These are phyloP conservation scores for Drosophila testacea DNA, from an alignment of 2,888 invertebrate genomes.

Conservation along the genomic window DNA sequence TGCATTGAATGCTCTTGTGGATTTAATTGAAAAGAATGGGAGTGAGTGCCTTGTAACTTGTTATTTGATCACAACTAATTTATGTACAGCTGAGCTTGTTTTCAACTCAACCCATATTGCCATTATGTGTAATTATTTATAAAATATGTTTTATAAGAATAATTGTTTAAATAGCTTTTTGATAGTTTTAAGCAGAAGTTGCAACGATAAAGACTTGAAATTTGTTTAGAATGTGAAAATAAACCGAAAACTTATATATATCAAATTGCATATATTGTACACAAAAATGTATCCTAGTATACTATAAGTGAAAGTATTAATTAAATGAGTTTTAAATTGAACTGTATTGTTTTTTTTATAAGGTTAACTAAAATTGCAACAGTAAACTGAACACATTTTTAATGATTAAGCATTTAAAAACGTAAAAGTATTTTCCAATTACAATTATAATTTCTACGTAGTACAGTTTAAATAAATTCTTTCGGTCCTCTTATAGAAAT, in stretches of 20 bases:
- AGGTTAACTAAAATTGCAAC: neutral
- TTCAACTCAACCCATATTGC: constrained; percentile 65
- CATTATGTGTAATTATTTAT: constrained; percentile 79
- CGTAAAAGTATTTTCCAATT: no score
- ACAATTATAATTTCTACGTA: no score
- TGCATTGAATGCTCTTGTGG: constrained; percentile 61
- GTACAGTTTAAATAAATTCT: no score
- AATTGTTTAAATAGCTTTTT: constrained; percentile 44
- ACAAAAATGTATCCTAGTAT: constrained; percentile 29
- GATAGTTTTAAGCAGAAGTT: constrained; percentile 40
- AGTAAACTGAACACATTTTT: no score
- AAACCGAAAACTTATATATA: constrained; percentile 3
- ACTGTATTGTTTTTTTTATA: neutral
- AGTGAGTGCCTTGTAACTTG: constrained; percentile 59
- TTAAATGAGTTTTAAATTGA: constrained; percentile 27
- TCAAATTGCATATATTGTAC: constrained; percentile 10
- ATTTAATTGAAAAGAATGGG: constrained; percentile 20
- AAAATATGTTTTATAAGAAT: constrained; percentile 45
- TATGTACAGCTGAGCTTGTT: constrained; percentile 34
- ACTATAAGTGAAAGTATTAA: constrained; percentile 46
- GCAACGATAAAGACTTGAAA: constrained; percentile 70
- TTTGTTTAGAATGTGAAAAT: constrained; percentile 50
- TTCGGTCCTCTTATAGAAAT: no score
- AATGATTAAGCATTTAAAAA: no score
- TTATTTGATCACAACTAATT: constrained; percentile 32